Percentiles rank a stretch among this genome's conserved stretches.
Conservation (phyloP, 2,113 vertebrate species). For the Acrocephalus arundinaceus region DNA sequence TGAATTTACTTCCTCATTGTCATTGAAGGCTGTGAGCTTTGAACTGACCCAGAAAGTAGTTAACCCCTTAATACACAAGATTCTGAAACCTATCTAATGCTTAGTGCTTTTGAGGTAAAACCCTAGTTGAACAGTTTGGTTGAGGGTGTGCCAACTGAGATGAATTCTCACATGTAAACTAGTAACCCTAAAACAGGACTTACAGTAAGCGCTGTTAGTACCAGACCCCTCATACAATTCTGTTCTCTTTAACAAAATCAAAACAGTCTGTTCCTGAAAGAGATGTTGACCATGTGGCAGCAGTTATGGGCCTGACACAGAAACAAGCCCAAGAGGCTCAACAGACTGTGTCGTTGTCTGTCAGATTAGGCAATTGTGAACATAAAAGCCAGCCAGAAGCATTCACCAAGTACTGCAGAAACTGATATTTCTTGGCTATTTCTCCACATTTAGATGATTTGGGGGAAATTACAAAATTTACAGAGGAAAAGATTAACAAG, state of each 20-base stretch:
- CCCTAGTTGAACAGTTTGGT: background rate
- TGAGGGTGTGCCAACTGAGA: background rate
- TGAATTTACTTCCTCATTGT: conserved; percentile 2
- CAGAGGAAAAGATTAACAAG: background rate
- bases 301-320: background rate
- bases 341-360: background rate
- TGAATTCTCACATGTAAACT: background rate
- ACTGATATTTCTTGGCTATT: background rate
- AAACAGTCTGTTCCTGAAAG: background rate
- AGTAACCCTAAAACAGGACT: background rate
- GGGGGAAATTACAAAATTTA: background rate
- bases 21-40: background rate
- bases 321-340: background rate
- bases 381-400: background rate
- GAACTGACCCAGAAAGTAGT: background rate
- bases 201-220: background rate
- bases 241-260: background rate
- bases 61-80: background rate
- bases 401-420: background rate
- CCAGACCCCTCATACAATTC: background rate
- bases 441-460: background rate
- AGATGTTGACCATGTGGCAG: background rate
- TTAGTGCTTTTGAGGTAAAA: background rate
- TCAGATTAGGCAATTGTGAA: background rate
- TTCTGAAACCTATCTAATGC: background rate